Conservation (phyloP, 1,140 invertebrate genomes). For the Hyposmocoma kahamanoa region DNA sequence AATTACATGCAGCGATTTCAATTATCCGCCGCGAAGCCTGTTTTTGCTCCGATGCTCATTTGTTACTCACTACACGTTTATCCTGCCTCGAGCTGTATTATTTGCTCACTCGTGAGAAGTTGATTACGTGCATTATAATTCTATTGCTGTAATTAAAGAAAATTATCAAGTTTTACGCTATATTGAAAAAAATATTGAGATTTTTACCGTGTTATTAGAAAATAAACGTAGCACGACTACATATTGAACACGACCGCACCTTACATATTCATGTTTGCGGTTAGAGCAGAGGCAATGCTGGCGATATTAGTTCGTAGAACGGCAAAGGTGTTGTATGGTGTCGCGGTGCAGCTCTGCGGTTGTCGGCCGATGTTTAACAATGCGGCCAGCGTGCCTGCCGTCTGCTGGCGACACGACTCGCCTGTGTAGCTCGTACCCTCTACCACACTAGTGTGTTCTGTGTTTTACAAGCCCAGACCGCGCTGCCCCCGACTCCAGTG, state of each 20-base stretch:
- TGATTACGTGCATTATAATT: too few species aligned
- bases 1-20: slow-evolving; percentile 17
- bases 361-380: slow-evolving; percentile 37
- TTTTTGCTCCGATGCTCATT: slow-evolving; percentile 14
- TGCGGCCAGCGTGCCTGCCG: slow-evolving; percentile 35
- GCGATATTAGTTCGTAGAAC: slow-evolving; percentile 2
- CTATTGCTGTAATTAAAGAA: too few species aligned
- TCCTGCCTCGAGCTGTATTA: slow-evolving; percentile 26
- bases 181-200: too few species aligned
- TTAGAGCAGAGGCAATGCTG: background rate
- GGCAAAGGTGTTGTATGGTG: background rate
- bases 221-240: background rate
- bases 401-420: slow-evolving; percentile 23
- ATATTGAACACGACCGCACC: background rate
- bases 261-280: slow-evolving; percentile 1
- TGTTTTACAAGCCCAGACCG: slow-evolving; percentile 17
- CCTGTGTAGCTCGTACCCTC: background rate
- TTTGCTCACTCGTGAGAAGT: too few species aligned
- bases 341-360: slow-evolving; percentile 11
- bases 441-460: too few species aligned
- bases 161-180: too few species aligned
- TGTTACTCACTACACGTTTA: slow-evolving; percentile 26
- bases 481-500: slow-evolving; percentile 10
- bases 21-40: slow-evolving; percentile 23
- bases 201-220: background rate